Base-by-base conservation (phyloP, 2,888 invertebrate genomes). In the Epinotia bilunana region DNA sequence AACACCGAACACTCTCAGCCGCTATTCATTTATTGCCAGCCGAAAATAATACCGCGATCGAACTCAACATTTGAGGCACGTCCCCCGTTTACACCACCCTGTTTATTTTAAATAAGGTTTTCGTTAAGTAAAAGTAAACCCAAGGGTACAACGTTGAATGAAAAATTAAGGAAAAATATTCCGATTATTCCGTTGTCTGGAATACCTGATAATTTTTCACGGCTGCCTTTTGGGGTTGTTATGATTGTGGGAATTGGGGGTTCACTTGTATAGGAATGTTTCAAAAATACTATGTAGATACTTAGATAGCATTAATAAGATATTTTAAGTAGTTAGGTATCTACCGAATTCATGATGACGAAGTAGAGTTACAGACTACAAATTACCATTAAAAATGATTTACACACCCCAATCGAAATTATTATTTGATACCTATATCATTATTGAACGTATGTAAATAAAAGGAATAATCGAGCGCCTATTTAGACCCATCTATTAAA, bases 41-140 rank as follows among this genome's bases (percentile, higher is more conserved):
- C 81, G 84, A 86, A 89, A 90, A 91, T 90, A 90, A 89, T 88
- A 88, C 85, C 78, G 83, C 82, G 87, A 88, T 87, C 84, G 86
- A 84, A 80, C 87, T 90, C 84, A 80, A 87, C 85, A 93, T 91
- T 91, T 89, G 81, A 82, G 87, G 87, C 92, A 93, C 93, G 92
- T 91, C 83, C 79, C 78, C 83, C 90, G 89, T 91, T 92, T 90
- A 91, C 91, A 89, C 90, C 87, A 85, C 83, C 84, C 86, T 92
- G 92, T 92, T 93, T 92, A 90, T 91, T 92, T 92, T 92, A 91
- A 93, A 92, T 92, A 91, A 92, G 91, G 90, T 90, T 90, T 71
- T 86, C 84, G 87, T 87, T 91, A 91, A 91, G 91, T 90, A 90
- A 91, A 92, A 91, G 90, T 86, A 90, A 91, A 90, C 91, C 87